These are phyloP conservation scores for Saxidomus purpurata DNA, from an alignment of 1,140 invertebrate species.

Conservation along the genomic window DNA sequence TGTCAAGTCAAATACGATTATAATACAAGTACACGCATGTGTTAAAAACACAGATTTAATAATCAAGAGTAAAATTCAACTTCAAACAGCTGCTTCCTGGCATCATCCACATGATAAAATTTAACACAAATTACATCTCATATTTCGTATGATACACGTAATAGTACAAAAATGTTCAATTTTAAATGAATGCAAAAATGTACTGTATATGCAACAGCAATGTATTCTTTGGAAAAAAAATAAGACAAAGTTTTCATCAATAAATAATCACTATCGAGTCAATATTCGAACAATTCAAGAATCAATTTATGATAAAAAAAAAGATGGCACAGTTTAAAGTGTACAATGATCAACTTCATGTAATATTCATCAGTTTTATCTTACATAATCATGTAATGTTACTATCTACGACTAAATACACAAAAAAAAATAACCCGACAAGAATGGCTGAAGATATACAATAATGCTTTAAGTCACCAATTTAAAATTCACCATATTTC, in stretches of 20 bases:
- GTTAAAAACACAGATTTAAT: constrained; percentile 22
- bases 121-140: background rate
- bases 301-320: background rate
- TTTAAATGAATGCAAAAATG: constrained; percentile 20
- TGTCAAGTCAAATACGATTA: background rate
- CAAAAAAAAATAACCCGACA: constrained; percentile 14
- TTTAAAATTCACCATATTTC: constrained; percentile 22
- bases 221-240: background rate
- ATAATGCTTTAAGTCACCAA: constrained; percentile 25
- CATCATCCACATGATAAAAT: background rate
- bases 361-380: background rate
- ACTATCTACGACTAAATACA: background rate
- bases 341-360: background rate
- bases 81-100: background rate
- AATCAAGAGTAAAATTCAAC: background rate
- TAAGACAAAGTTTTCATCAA: background rate
- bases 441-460: constrained; percentile 26
- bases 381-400: background rate
- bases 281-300: background rate
- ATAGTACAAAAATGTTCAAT: constrained; percentile 18
- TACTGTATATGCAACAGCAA: background rate
- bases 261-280: background rate
- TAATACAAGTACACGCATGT: constrained; percentile 13
- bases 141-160: background rate
- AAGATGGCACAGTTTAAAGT: constrained; percentile 10